Conservation (phyloP, 2,888 invertebrate genomes). For the Drosophila incognita region DNA sequence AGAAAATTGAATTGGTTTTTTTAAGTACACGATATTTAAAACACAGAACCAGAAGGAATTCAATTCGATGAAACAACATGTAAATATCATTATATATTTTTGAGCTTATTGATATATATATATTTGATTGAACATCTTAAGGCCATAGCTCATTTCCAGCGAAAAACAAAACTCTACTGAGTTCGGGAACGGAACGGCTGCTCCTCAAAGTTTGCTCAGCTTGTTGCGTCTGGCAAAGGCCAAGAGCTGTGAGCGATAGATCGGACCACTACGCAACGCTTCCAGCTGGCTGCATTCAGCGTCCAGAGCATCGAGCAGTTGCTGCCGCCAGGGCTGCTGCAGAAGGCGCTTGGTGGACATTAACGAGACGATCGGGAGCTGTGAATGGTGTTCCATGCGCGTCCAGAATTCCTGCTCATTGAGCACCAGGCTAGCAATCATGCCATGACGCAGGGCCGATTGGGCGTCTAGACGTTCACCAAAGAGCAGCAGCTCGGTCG, state of each 20-base stretch:
- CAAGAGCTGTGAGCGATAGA: conserved; percentile 44
- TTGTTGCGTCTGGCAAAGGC: conserved; percentile 43
- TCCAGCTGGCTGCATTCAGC: conserved; percentile 89
- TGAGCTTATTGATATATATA: not conserved
- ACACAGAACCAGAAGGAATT: not conserved
- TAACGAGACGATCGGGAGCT: conserved; percentile 87
- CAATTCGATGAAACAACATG: not conserved
- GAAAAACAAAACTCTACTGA: not conserved
- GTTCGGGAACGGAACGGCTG: not conserved
- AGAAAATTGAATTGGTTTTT: not conserved
- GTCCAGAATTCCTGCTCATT: conserved; percentile 88
- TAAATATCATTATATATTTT: not conserved
- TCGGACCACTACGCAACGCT: conserved; percentile 33
- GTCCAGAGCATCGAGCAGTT: conserved; percentile 88
- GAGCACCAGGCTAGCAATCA: conserved; percentile 90
- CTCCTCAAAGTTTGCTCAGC: conserved; percentile 37
- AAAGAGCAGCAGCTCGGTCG: conserved; percentile 88
- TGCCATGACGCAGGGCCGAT: conserved; percentile 91
- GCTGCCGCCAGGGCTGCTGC: conserved; percentile 86
- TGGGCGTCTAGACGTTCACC: conserved; percentile 91
- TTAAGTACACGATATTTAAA: not conserved
- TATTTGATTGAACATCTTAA: not conserved
- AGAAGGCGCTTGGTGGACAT: conserved; percentile 90
- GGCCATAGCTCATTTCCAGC: too few relatives aligned
- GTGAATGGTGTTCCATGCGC: conserved; percentile 86